Evolutionary conservation across 1,140 invertebrate species (phyloP).

Genomic region (Lanistes nyassanus): DNA sequence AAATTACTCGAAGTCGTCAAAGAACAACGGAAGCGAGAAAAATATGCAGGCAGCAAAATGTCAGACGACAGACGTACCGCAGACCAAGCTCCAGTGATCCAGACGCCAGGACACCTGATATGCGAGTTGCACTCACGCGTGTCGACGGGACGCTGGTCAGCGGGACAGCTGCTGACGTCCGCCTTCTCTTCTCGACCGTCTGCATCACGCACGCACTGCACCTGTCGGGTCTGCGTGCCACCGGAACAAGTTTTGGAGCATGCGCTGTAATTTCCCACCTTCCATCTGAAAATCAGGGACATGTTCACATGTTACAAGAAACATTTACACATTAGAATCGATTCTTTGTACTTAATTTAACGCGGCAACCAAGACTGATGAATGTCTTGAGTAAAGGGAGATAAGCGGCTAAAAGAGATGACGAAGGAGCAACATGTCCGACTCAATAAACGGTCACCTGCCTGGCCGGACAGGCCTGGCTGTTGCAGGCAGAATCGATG

Average conservation of each 20-base stretch:
- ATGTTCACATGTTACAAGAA: neutral
- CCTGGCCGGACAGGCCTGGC: conserved; percentile 30
- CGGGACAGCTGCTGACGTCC: neutral
- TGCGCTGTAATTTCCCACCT: conserved; percentile 3
- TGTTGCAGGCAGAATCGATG: conserved; percentile 18
- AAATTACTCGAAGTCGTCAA: too few relatives aligned
- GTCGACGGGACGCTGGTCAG: conserved; percentile 1
- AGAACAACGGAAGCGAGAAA: too few relatives aligned
- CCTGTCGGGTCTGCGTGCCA: conserved; percentile 16
- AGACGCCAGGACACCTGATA: conserved; percentile 18
- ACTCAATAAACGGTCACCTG: too few relatives aligned
- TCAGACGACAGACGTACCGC: conserved; percentile 18
- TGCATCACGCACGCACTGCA: conserved; percentile 20
- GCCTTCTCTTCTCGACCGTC: conserved; percentile 5
- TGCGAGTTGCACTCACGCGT: conserved; percentile 3
- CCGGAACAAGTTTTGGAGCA: conserved; percentile 26
- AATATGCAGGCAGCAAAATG: too few relatives aligned
- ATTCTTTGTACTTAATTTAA: too few relatives aligned
- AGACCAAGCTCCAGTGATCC: conserved; percentile 26
- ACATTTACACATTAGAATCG: too few relatives aligned
- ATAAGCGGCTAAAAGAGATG: too few relatives aligned
- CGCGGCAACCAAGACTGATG: too few relatives aligned
- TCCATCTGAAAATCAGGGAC: conserved; percentile 19
- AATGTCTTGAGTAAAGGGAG: too few relatives aligned
- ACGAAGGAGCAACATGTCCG: too few relatives aligned